Percentiles rank a stretch among this genome's conserved stretches.
Evolutionary conservation across 2,797 vertebrate genomes (phyloP).

Genomic region (Crenichthys baileyi): DNA sequence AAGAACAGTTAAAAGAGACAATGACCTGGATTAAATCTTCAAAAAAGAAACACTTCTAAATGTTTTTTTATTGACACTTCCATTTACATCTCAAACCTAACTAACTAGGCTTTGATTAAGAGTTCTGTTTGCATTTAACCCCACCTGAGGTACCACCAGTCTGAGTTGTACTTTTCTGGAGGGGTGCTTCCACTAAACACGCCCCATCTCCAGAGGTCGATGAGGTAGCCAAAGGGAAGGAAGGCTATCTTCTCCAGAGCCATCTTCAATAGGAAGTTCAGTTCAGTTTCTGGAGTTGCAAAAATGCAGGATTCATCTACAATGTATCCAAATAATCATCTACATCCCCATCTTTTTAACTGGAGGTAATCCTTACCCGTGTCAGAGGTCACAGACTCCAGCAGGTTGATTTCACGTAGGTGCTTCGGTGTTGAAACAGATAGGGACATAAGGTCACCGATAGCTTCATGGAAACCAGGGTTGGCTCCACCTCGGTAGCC

Average conservation of each 20-base stretch:
- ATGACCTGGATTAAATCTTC: background rate
- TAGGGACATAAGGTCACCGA: conserved; percentile 92
- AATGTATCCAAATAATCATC: background rate
- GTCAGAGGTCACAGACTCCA: conserved; percentile 78
- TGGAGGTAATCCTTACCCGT: conserved; percentile 68
- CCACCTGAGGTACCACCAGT: conserved; percentile 98
- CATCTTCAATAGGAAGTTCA: conserved; percentile 96
- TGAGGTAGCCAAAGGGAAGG: conserved; percentile 96
- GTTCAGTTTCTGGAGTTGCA: conserved; percentile 85
- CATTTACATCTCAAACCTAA: background rate
- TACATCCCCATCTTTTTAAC: too few species aligned
- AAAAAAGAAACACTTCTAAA: background rate
- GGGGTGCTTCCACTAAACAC: conserved; percentile 89
- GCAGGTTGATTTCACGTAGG: conserved; percentile 86
- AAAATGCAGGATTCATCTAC: background rate
- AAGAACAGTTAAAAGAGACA: conserved; percentile 7
- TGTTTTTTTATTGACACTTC: background rate
- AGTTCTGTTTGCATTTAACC: background rate
- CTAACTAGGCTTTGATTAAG: background rate
- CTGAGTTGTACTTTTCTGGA: conserved; percentile 87
- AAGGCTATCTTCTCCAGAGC: conserved; percentile 98
- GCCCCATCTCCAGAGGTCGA: conserved; percentile 97
- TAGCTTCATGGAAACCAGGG: conserved; percentile 96
- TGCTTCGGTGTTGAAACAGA: conserved; percentile 95
- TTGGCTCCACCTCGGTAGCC: conserved; percentile 92